phyloP scores from a whole-genome alignment of 1,140 invertebrate genomes.

The Stegodyphus mimosarum region DNA sequence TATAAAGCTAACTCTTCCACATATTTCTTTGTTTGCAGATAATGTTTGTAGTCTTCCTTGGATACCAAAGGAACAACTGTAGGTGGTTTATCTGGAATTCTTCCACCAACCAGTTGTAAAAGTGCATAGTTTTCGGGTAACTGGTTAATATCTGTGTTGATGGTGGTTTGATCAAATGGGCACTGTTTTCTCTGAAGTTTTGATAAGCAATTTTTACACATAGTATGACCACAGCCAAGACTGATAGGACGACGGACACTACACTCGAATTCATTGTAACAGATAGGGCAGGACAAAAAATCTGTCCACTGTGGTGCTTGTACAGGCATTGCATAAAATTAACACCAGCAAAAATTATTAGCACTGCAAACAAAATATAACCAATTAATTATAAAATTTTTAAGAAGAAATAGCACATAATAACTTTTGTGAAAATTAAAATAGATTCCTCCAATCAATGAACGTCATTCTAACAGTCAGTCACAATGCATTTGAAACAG shows the following conservation, averaged over 20 bases:
- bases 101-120: slow-evolving; percentile 81
- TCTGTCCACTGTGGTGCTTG: slow-evolving; percentile 97
- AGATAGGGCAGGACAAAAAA: slow-evolving; percentile 94
- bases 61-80: slow-evolving; percentile 57
- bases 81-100: slow-evolving; percentile 12
- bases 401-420: too few relatives aligned
- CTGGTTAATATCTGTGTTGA: slow-evolving; percentile 84
- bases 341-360: background rate
- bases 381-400: too few relatives aligned
- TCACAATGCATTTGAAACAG: too few relatives aligned
- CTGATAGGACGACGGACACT: slow-evolving; percentile 86
- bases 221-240: slow-evolving; percentile 91
- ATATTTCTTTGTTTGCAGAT: slow-evolving; percentile 81
- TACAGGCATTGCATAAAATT: slow-evolving; percentile 83
- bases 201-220: slow-evolving; percentile 88
- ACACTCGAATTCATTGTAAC: slow-evolving; percentile 90
- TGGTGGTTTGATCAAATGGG: slow-evolving; percentile 89
- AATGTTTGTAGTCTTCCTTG: slow-evolving; percentile 73
- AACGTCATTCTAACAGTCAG: too few relatives aligned
- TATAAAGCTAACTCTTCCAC: slow-evolving; percentile 89
- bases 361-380: background rate
- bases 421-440: too few relatives aligned
- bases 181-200: slow-evolving; percentile 89
- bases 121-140: slow-evolving; percentile 89
- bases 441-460: too few relatives aligned